Evolutionary conservation across 1,140 invertebrate genomes (phyloP).

Genomic region (Apolygus lucorum): DNA sequence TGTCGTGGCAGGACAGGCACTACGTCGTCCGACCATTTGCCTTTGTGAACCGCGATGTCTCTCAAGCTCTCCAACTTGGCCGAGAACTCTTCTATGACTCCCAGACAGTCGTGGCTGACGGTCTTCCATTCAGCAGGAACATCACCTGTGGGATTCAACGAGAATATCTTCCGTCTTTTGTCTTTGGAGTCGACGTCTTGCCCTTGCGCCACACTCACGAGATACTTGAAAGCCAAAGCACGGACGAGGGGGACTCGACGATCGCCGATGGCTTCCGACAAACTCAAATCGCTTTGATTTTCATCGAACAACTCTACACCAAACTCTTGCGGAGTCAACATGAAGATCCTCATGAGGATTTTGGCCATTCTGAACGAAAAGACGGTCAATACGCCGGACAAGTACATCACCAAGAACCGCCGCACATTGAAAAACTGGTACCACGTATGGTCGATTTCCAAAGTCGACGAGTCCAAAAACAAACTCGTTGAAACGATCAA

Average conservation of each 20-base stretch:
- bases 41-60: neutral
- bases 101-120: neutral
- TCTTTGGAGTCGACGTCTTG: neutral
- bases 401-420: neutral
- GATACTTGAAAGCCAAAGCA: neutral
- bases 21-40: neutral
- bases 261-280: neutral
- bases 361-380: conserved; percentile 3
- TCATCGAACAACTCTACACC: neutral
- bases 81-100: neutral
- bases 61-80: neutral
- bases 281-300: neutral
- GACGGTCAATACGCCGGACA: neutral
- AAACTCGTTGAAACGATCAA: neutral
- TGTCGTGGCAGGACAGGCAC: neutral
- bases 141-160: neutral
- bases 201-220: neutral
- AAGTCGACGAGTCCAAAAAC: neutral
- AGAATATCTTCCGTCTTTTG: neutral
- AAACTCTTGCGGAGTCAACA: neutral
- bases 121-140: neutral
- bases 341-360: neutral
- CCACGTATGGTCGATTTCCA: conserved; percentile 6
- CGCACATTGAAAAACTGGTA: neutral
- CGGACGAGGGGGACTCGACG: neutral